Evolutionary conservation across 2,113 vertebrate genomes (phyloP).

Genomic region (Corythornis madagascariensis): DNA sequence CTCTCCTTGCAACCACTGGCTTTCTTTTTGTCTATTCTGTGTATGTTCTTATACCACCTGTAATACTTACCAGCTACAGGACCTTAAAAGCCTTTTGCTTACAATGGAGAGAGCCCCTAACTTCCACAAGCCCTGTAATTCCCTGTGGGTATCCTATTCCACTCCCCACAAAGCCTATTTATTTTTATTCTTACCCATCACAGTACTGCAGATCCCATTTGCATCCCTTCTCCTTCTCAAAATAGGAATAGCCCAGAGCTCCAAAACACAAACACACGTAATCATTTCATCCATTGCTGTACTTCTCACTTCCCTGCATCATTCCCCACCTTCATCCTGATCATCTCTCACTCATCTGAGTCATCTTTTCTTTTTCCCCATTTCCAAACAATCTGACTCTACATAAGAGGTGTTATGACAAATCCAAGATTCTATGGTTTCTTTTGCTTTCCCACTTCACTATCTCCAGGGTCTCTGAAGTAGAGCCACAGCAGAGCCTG

Average conservation of each 20-base stretch:
- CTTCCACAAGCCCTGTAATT: background rate
- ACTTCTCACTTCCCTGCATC: background rate
- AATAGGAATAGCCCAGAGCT: background rate
- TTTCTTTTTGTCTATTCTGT: background rate
- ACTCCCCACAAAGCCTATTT: background rate
- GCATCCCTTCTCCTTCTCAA: background rate
- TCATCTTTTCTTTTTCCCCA: background rate
- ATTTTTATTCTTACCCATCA: background rate
- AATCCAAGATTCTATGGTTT: background rate
- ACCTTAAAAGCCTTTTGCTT: background rate
- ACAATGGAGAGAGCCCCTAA: background rate
- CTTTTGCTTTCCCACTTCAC: background rate
- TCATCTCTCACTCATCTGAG: background rate
- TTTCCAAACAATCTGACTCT: background rate
- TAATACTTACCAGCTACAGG: background rate
- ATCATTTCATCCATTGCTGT: background rate
- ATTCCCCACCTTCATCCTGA: background rate
- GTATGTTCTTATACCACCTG: background rate
- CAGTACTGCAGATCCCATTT: background rate
- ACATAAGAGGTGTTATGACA: too few species aligned
- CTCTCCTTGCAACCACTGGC: background rate
- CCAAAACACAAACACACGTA: background rate
- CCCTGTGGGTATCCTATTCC: background rate
- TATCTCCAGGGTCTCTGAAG: fast-evolving
- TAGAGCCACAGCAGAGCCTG: background rate